A percentile compares a stretch with the other conserved stretches of the same genome.
These are phyloP conservation scores for Pangasius larnaudii DNA, from an alignment of 2,797 vertebrate species.

Conservation along the genomic window DNA sequence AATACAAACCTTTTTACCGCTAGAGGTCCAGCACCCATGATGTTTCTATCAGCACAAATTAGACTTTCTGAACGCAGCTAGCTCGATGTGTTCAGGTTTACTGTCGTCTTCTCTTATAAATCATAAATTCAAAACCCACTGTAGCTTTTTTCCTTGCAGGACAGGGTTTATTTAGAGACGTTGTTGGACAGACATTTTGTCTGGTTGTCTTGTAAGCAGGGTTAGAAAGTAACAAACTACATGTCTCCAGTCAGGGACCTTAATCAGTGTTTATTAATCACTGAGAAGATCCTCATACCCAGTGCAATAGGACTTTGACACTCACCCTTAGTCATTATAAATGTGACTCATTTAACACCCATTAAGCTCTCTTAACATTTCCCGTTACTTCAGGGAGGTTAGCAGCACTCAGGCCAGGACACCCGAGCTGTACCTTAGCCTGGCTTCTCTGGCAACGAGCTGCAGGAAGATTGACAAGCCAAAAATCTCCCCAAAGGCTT, in stretches of 20 bases:
- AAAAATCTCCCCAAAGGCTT: slow-evolving; percentile 23
- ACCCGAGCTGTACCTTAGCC: not conserved
- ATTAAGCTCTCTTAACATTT: not conserved
- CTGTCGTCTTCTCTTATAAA: no score
- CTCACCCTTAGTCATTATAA: not conserved
- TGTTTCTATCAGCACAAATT: no score
- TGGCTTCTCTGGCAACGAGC: not conserved
- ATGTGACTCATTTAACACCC: not conserved
- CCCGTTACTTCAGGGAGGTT: not conserved
- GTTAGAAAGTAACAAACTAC: no score
- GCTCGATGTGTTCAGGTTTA: no score
- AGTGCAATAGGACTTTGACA: not conserved
- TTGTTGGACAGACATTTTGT: no score
- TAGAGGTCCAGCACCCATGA: no score
- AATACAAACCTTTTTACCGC: no score
- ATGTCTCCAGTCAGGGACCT: not conserved
- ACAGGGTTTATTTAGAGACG: no score
- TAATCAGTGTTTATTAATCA: not conserved
- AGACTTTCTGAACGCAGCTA: no score
- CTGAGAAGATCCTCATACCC: not conserved
- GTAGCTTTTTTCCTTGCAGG: no score
- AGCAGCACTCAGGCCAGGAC: not conserved
- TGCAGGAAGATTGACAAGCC: slow-evolving; percentile 30
- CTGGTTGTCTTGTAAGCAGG: no score
- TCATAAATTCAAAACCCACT: no score